Conservation (phyloP, 2,888 invertebrate species). For the Euzophera pinguis region DNA sequence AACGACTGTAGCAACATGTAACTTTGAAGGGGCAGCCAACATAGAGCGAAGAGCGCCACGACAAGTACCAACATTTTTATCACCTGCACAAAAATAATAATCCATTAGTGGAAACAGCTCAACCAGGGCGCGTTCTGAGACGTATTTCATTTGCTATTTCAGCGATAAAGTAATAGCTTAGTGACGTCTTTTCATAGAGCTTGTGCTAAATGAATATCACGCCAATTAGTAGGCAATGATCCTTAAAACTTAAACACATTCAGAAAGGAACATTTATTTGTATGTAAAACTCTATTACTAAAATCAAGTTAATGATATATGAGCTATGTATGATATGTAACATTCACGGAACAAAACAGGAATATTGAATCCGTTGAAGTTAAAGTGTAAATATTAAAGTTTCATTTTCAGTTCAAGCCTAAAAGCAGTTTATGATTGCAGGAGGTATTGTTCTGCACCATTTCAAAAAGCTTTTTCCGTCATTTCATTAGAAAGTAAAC, state of each 20-base stretch:
- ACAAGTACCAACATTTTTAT: conserved; percentile 94
- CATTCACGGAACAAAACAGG: too few species aligned
- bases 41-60: conserved; percentile 88
- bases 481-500: background rate
- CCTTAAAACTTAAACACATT: too few species aligned
- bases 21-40: conserved; percentile 90
- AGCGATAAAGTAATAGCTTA: background rate
- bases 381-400: background rate
- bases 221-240: too few species aligned
- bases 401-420: background rate
- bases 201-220: background rate
- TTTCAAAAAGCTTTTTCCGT: background rate
- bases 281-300: too few species aligned
- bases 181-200: background rate
- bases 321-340: too few species aligned
- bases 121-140: background rate
- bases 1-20: conserved; percentile 86
- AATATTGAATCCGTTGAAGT: too few species aligned
- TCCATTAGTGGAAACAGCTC: background rate
- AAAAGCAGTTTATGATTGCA: background rate
- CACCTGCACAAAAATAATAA: conserved; percentile 77
- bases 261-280: too few species aligned
- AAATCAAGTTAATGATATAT: too few species aligned
- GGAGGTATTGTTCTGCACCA: background rate
- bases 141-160: conserved; percentile 1